A percentile compares a stretch with the other conserved stretches of the same genome.
phyloP scores from a whole-genome alignment of 2,797 vertebrate species.

The Syngnathus acus region DNA sequence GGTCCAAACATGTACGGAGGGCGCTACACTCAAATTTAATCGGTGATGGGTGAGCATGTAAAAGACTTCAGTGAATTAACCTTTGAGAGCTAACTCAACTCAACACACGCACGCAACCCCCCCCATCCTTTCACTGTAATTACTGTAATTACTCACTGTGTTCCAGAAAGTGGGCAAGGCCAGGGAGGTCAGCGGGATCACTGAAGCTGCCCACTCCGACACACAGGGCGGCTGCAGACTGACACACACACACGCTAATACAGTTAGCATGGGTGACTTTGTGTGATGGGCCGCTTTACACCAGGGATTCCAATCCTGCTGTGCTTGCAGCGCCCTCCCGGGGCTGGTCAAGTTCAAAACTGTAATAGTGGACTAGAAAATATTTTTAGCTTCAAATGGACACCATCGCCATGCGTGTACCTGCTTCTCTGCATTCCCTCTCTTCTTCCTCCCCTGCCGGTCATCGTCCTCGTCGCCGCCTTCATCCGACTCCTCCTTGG shows the following conservation, averaged over 20 bases:
- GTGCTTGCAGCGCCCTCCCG: neutral
- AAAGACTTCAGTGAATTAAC: constrained; percentile 1
- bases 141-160: constrained; percentile 79
- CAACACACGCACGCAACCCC: neutral
- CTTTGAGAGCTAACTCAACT: neutral
- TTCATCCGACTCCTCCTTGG: constrained; percentile 69
- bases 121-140: constrained; percentile 3
- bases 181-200: constrained; percentile 89
- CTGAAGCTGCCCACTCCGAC: constrained; percentile 92
- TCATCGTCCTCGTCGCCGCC: constrained; percentile 74
- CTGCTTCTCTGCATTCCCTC: constrained; percentile 84
- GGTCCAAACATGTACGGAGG: neutral
- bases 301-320: neutral
- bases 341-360: too few relatives aligned
- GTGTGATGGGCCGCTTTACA: neutral
- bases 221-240: constrained; percentile 94
- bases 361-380: too few relatives aligned
- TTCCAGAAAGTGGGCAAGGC: constrained; percentile 95
- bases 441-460: constrained; percentile 73
- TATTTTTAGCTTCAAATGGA: too few relatives aligned
- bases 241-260: constrained; percentile 37
- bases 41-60: constrained; percentile 1
- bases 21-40: neutral
- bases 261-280: neutral
- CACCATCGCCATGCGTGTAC: constrained; percentile 40